phyloP scores from a whole-genome alignment of 2,113 vertebrate species.

The Holacanthus passer region DNA sequence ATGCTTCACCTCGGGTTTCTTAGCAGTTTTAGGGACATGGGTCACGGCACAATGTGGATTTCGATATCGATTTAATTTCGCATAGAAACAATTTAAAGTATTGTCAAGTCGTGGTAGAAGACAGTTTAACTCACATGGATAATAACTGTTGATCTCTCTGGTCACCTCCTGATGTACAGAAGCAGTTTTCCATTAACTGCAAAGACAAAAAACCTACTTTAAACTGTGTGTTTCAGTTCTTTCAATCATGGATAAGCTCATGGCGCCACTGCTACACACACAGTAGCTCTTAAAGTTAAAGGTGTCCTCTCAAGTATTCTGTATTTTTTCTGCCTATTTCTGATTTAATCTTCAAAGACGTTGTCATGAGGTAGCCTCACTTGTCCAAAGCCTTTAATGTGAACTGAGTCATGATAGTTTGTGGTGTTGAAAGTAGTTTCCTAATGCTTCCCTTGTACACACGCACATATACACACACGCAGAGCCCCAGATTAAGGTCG shows the following conservation, averaged over 20 bases:
- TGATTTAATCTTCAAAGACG: not conserved
- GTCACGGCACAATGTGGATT: not conserved
- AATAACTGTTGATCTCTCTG: not conserved
- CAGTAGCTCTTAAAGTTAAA: not conserved
- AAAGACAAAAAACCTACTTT: not conserved
- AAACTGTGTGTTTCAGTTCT: not conserved
- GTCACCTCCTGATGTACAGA: not conserved
- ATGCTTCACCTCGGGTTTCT: not conserved
- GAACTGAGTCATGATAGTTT: not conserved
- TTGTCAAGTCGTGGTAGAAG: not conserved
- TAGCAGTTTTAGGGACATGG: not conserved
- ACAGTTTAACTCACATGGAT: not conserved
- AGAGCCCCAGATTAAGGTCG: slow-evolving; percentile 31
- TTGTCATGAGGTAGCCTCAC: not conserved
- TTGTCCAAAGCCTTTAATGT: not conserved
- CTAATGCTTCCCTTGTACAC: slow-evolving; percentile 13
- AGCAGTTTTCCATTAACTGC: not conserved
- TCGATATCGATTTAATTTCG: not conserved
- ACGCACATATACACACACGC: not conserved
- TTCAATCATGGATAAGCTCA: not conserved
- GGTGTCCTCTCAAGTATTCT: not conserved
- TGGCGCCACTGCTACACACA: not conserved
- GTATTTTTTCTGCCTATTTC: not conserved
- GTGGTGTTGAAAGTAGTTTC: slow-evolving; percentile 3
- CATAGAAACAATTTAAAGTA: not conserved